Conservation (phyloP, 2,113 vertebrate species). For the Ia io region DNA sequence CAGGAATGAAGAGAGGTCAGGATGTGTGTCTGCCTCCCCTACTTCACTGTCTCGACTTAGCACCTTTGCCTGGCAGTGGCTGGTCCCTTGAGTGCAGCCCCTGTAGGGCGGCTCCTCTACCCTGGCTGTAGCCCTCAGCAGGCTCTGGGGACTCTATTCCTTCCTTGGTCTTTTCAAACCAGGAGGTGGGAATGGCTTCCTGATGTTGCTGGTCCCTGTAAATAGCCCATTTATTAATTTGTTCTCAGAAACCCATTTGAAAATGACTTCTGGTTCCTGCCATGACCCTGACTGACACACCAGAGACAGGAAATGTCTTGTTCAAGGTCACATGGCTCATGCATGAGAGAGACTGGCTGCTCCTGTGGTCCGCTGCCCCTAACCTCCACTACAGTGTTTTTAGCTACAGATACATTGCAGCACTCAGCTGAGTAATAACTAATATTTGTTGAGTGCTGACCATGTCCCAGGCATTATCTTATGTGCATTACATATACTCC, state of each 20-base stretch:
- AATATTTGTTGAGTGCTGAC: neutral
- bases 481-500: neutral
- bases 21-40: fast-evolving
- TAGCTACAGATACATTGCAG: neutral
- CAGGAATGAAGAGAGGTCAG: neutral
- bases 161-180: neutral
- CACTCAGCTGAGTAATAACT: neutral
- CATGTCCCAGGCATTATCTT: neutral
- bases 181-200: neutral
- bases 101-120: too few relatives aligned
- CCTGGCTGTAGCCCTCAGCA: neutral
- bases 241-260: neutral
- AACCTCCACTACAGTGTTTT: neutral
- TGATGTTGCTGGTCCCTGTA: neutral
- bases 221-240: neutral
- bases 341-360: neutral
- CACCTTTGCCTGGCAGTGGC: neutral
- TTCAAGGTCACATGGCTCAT: neutral
- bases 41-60: neutral
- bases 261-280: neutral
- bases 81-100: neutral
- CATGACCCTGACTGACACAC: neutral
- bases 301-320: neutral
- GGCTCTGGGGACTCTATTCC: neutral
- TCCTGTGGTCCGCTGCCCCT: neutral